Base-by-base conservation (phyloP, 2,797 vertebrate species). In the Danio tinwini region DNA sequence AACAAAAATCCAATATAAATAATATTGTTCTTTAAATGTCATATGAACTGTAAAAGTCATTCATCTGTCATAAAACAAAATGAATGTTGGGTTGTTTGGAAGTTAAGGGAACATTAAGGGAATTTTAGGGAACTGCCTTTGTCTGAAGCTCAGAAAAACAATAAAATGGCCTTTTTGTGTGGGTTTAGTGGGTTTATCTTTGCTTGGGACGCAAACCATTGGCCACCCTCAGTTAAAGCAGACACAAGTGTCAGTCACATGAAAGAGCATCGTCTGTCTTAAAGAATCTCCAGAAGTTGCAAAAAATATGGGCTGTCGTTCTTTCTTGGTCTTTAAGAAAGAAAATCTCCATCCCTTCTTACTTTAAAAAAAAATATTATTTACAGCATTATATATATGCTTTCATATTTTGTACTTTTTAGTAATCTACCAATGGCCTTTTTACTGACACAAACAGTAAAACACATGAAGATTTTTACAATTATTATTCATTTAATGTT, bases 151-250 rank as follows among this genome's bases (percentile, higher is more conserved):
- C 14, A 9, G 17, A 10, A 40, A 52, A 19, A 56, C 17, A 10
- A 56, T 37, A 56, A 67, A 56, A 42, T 8, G 9, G 17, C 13
- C 1, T 67, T 58, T 37, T 47, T 39, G 45, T 50, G 29, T 71
- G 5, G 8, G 21, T 75, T 39, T 80, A 42, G 53, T 29, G 49
- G 55, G 17, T 55, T 70, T 61, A 67, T 52, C 44, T n/a, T 77
- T 17, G 56, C 16, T 58, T 65, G 2, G 21, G 39, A 56, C 4
- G 40, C 2, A 9, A 55, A 69, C 12, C 14, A 40, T 16, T 17
- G 12, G 11, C 40, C 12, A 58, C 40, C 12, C 6, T 40, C 42
- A 58, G 1, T 58, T 42, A n/a, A 47, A 53, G 59, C 40, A 74
- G 21, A 63, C 29, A 37, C 47, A 12, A 45, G 40, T 69, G 74